Evolutionary conservation across 2,888 invertebrate genomes (phyloP).

Genomic region (Sipunculus nudus): DNA sequence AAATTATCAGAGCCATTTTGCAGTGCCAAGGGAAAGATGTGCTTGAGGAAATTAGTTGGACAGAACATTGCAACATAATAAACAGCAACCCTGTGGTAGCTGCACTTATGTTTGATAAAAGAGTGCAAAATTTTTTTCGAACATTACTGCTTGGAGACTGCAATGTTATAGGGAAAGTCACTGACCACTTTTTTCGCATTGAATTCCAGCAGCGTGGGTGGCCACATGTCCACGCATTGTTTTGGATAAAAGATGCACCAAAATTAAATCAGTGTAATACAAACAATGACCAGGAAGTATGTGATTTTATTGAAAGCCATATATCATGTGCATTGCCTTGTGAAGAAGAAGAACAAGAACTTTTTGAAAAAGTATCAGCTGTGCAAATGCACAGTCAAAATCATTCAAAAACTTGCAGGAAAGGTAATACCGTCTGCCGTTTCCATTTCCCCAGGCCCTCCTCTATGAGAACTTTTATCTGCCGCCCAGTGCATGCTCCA

Average conservation of each 20-base stretch:
- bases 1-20: slow-evolving; percentile 28
- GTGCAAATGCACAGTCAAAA: background rate
- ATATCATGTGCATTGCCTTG: background rate
- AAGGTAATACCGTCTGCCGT: background rate
- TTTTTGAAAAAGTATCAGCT: background rate
- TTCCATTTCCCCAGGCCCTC: background rate
- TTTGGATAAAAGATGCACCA: slow-evolving; percentile 10
- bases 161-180: background rate
- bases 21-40: slow-evolving; percentile 21
- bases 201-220: slow-evolving; percentile 9
- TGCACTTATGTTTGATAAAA: slow-evolving; percentile 33
- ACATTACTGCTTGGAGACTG: background rate
- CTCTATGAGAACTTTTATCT: background rate
- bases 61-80: slow-evolving; percentile 23
- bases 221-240: slow-evolving; percentile 3
- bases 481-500: no score
- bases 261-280: background rate
- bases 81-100: slow-evolving; percentile 34
- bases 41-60: slow-evolving; percentile 18
- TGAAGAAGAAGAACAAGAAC: background rate
- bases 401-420: background rate
- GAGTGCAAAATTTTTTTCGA: background rate
- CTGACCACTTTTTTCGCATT: background rate
- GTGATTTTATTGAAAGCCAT: background rate
- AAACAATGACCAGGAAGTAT: background rate